These are phyloP conservation scores for Lethocerus indicus DNA, from an alignment of 1,140 invertebrate genomes.

Conservation along the genomic window DNA sequence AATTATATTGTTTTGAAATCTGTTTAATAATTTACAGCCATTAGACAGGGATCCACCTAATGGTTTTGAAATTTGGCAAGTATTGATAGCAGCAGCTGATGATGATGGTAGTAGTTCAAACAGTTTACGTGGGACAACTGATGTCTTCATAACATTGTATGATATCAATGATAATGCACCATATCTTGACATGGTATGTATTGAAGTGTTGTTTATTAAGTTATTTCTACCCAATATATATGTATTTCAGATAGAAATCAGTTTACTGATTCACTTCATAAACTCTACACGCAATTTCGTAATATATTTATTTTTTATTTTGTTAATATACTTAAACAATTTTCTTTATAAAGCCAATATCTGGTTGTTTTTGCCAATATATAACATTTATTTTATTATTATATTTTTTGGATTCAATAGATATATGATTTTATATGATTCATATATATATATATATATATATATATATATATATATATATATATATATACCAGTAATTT, in stretches of 20 bases:
- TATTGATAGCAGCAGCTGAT: constrained; percentile 59
- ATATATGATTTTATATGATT: too few species aligned
- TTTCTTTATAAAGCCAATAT: too few species aligned
- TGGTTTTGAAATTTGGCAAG: constrained; percentile 66
- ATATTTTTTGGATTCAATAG: too few species aligned
- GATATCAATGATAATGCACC: constrained; percentile 88
- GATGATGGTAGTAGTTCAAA: constrained; percentile 54
- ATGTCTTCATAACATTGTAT: constrained; percentile 53
- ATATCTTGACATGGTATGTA: constrained; percentile 50
- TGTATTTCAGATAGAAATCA: too few species aligned
- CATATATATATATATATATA: too few species aligned
- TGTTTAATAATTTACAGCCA: constrained; percentile 25
- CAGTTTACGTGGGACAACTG: constrained; percentile 38
- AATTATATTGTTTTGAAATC: background rate
- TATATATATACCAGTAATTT: too few species aligned
- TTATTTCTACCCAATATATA: background rate
- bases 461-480: too few species aligned
- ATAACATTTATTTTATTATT: constrained; percentile 3
- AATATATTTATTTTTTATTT: too few species aligned
- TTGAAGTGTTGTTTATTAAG: background rate
- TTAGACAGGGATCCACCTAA: constrained; percentile 74
- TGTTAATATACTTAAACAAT: too few species aligned
- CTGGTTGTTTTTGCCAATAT: background rate
- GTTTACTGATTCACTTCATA: too few species aligned
- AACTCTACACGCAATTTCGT: too few species aligned